These are phyloP conservation scores for Armadillidium nasatum DNA, from an alignment of 1,140 invertebrate genomes.

Conservation along the genomic window DNA sequence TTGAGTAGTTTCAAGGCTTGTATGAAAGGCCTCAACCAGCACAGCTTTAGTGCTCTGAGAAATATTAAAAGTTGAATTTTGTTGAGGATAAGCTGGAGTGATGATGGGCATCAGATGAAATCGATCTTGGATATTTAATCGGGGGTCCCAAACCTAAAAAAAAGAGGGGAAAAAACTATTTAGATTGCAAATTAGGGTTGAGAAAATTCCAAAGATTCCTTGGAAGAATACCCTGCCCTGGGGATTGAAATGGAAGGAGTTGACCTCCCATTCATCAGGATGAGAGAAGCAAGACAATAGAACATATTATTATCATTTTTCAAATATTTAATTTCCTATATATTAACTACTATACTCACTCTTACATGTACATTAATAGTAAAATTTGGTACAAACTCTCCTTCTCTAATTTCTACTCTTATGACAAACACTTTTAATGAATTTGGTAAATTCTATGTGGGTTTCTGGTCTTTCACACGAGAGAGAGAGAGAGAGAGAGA, in stretches of 20 bases:
- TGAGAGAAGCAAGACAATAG: no score
- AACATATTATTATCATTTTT: no score
- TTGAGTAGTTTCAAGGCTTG: constrained; percentile 50
- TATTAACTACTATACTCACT: no score
- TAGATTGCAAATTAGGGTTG: neutral
- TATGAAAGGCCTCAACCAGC: constrained; percentile 87
- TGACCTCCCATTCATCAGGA: no score
- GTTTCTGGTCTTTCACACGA: no score
- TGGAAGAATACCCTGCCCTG: neutral
- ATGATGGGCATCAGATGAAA: constrained; percentile 99
- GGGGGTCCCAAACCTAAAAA: constrained; percentile 83
- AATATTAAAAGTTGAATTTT: constrained; percentile 99
- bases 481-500: no score
- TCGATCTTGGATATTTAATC: constrained; percentile 80
- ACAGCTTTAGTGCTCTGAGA: constrained; percentile 86
- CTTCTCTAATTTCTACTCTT: no score
- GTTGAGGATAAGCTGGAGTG: constrained; percentile 98
- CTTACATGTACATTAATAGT: no score
- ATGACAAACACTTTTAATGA: no score
- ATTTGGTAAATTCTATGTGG: no score
- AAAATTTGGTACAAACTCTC: no score
- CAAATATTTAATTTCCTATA: no score
- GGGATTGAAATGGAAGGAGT: neutral
- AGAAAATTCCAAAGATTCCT: neutral
- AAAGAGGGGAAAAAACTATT: neutral